Conservation (phyloP, 2,888 invertebrate genomes). For the Torymus texanus region DNA sequence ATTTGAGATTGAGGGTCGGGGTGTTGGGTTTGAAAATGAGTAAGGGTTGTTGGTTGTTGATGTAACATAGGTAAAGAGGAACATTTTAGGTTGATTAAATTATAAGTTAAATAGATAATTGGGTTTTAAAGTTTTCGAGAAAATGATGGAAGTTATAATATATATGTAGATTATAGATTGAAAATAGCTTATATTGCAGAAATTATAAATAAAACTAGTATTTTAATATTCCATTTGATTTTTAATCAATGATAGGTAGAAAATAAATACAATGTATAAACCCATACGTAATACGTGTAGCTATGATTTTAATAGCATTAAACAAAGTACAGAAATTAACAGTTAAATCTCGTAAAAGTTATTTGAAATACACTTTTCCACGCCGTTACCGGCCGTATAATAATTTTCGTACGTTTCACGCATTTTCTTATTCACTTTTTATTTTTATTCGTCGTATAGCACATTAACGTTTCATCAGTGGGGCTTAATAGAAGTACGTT, state of each 20-base stretch:
- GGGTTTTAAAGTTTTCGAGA: too few relatives aligned
- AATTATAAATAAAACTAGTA: background rate
- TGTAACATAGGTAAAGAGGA: too few relatives aligned
- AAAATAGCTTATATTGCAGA: background rate
- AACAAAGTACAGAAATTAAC: slow-evolving; percentile 57
- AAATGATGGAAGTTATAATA: too few relatives aligned
- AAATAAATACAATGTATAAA: too few relatives aligned
- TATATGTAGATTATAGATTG: too few relatives aligned
- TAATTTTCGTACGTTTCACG: slow-evolving; percentile 52
- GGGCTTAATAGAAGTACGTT: slow-evolving; percentile 23
- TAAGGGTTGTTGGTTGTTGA: too few relatives aligned
- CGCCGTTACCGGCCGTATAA: slow-evolving; percentile 35
- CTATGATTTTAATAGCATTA: slow-evolving; percentile 55
- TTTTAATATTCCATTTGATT: slow-evolving; percentile 3
- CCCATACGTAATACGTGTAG: slow-evolving; percentile 24
- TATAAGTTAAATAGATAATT: too few relatives aligned
- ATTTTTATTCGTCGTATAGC: slow-evolving; percentile 41
- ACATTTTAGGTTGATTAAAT: too few relatives aligned
- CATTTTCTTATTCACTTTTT: slow-evolving; percentile 34
- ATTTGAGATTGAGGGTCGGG: too few relatives aligned
- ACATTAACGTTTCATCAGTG: slow-evolving; percentile 25
- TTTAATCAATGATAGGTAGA: too few relatives aligned
- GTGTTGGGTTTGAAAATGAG: too few relatives aligned
- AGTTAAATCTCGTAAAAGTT: slow-evolving; percentile 49
- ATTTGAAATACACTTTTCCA: slow-evolving; percentile 48